Percentiles rank a stretch among this genome's conserved stretches.
Conservation (phyloP, 1,140 invertebrate species). For the Cydia amplana region DNA sequence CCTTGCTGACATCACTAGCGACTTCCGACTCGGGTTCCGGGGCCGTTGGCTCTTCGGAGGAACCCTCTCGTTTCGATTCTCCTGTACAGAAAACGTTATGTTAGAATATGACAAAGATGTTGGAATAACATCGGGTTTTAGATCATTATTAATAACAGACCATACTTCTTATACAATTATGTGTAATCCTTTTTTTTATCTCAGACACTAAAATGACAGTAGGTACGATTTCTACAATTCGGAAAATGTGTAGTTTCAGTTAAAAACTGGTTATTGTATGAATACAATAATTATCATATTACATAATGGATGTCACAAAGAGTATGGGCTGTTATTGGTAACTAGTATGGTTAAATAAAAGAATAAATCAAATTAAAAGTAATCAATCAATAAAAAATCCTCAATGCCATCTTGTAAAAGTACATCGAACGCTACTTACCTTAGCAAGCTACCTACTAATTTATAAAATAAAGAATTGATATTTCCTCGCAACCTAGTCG, state of each 20-base stretch:
- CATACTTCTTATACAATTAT: not conserved
- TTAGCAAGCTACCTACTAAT: not conserved
- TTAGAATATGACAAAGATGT: conserved; percentile 1
- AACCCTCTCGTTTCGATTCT: conserved; percentile 66
- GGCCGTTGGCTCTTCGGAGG: conserved; percentile 62
- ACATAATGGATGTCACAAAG: too few species aligned
- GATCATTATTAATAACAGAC: conserved; percentile 28
- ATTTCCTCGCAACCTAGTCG: too few species aligned
- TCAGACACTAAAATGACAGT: not conserved
- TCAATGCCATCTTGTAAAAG: not conserved
- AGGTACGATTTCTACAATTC: not conserved
- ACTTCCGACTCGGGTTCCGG: conserved; percentile 60
- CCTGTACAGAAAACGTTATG: conserved; percentile 45
- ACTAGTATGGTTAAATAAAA: too few species aligned
- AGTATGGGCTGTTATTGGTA: too few species aligned
- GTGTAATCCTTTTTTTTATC: too few species aligned
- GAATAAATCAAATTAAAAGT: too few species aligned
- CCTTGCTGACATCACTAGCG: conserved; percentile 57
- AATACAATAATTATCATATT: too few species aligned
- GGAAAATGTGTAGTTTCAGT: not conserved
- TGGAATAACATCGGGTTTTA: not conserved
- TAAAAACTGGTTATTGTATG: too few species aligned
- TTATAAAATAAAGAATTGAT: not conserved
- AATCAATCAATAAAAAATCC: not conserved
- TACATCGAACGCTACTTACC: not conserved